Evolutionary conservation across 1,140 invertebrate genomes (phyloP).

Genomic region (Scaptomyza graminum): DNA sequence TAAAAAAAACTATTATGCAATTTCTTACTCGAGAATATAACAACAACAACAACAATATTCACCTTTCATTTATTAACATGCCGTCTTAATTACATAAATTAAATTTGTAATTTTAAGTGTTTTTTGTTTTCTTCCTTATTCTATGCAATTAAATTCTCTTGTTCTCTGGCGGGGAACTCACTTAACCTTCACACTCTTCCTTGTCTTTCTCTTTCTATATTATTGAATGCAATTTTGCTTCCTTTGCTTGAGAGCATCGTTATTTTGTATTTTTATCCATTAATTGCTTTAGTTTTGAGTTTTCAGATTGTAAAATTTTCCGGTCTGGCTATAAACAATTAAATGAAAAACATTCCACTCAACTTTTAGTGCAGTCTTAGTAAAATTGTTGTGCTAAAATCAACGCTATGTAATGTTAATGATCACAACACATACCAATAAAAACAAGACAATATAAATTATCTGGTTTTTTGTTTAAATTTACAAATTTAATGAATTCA

Average conservation of each 20-base stretch:
- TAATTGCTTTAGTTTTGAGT: constrained; percentile 1
- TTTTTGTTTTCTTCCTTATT: constrained; percentile 31
- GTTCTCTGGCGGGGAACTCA: constrained; percentile 14
- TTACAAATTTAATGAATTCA: no score
- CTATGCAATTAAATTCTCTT: constrained; percentile 48
- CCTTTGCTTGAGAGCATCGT: no score
- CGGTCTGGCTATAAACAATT: neutral
- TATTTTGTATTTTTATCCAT: neutral
- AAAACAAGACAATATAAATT: no score
- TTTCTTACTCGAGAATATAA: constrained; percentile 20
- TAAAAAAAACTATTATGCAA: constrained; percentile 48
- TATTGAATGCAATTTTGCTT: neutral
- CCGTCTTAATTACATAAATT: constrained; percentile 61
- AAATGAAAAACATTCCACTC: no score
- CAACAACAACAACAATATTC: constrained; percentile 3
- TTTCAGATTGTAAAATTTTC: neutral
- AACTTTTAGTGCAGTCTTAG: no score
- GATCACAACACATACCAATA: no score
- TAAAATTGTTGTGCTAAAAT: no score
- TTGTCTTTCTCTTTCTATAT: neutral
- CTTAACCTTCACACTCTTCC: neutral
- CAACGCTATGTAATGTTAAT: no score
- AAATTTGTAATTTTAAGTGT: constrained; percentile 18
- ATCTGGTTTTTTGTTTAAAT: no score
- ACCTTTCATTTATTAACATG: constrained; percentile 31